A percentile compares a stretch with the other conserved stretches of the same genome.
Evolutionary conservation across 2,113 vertebrate species (phyloP).

Genomic region (Festucalex cinctus): DNA sequence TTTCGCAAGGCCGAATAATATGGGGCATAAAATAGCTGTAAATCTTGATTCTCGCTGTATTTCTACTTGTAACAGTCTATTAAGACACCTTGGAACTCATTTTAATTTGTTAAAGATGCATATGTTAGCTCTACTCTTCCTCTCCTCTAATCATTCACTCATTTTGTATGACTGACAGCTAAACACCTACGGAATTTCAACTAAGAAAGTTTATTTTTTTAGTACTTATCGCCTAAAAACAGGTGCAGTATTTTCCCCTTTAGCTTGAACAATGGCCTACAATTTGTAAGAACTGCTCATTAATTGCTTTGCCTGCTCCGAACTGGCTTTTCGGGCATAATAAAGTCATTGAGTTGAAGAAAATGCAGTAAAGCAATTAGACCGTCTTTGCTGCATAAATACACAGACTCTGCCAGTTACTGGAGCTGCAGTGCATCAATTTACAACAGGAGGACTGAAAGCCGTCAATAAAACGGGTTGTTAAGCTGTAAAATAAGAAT

Average conservation of each 20-base stretch:
- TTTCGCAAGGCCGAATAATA: too few relatives aligned
- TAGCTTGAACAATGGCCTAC: background rate
- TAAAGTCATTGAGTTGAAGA: background rate
- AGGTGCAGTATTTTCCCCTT: background rate
- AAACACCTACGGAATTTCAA: background rate
- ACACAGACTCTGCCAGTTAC: background rate
- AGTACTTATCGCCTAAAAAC: conserved; percentile 7
- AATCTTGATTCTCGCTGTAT: too few relatives aligned
- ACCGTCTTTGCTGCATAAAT: background rate
- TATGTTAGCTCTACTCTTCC: too few relatives aligned
- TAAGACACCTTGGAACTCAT: background rate
- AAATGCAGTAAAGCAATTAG: background rate
- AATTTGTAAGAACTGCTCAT: background rate
- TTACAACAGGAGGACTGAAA: background rate
- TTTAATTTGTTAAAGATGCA: too few relatives aligned
- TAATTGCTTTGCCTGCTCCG: background rate
- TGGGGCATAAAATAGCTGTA: too few relatives aligned
- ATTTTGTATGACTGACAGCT: background rate
- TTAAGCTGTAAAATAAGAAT: background rate
- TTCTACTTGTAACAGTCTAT: background rate
- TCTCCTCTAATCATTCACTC: background rate
- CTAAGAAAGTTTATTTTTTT: background rate
- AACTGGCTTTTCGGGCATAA: background rate
- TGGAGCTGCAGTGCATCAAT: background rate
- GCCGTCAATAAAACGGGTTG: background rate